phyloP scores from a whole-genome alignment of 1,140 invertebrate genomes.

The Anastrepha obliqua region DNA sequence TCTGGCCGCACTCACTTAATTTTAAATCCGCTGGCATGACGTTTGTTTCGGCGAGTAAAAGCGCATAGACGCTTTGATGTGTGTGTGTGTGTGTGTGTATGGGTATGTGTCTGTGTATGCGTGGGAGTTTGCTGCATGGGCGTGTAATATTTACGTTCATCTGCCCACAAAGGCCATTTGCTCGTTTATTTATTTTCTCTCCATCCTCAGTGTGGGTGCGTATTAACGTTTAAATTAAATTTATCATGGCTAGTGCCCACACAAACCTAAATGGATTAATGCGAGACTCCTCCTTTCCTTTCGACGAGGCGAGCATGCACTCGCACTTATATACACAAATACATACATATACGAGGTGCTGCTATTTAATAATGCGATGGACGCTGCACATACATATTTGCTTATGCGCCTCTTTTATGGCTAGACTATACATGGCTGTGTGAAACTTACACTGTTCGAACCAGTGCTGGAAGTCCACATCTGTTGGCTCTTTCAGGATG shows the following conservation, averaged over 20 bases:
- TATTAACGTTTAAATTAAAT: not conserved
- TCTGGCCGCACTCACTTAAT: conserved; percentile 6
- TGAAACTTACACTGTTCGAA: not conserved
- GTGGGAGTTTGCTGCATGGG: not conserved
- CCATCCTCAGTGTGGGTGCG: not conserved
- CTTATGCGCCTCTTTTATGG: too few relatives aligned
- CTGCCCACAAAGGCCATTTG: not conserved
- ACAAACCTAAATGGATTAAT: conserved; percentile 33
- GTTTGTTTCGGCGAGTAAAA: not conserved
- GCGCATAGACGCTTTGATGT: not conserved
- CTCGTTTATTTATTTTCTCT: too few relatives aligned
- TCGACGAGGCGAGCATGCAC: not conserved
- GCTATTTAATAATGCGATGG: too few relatives aligned
- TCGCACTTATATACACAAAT: not conserved
- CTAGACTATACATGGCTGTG: not conserved
- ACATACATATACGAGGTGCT: not conserved
- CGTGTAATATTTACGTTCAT: not conserved
- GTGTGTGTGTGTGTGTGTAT: not conserved
- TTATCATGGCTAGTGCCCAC: conserved; percentile 10
- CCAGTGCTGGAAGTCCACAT: too few relatives aligned
- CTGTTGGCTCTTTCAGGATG: too few relatives aligned
- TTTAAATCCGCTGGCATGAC: not conserved
- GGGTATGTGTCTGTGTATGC: not conserved
- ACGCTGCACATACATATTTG: too few relatives aligned
- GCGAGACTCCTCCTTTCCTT: not conserved